phyloP scores from a whole-genome alignment of 2,888 invertebrate genomes.

The Lithosia quadra region DNA sequence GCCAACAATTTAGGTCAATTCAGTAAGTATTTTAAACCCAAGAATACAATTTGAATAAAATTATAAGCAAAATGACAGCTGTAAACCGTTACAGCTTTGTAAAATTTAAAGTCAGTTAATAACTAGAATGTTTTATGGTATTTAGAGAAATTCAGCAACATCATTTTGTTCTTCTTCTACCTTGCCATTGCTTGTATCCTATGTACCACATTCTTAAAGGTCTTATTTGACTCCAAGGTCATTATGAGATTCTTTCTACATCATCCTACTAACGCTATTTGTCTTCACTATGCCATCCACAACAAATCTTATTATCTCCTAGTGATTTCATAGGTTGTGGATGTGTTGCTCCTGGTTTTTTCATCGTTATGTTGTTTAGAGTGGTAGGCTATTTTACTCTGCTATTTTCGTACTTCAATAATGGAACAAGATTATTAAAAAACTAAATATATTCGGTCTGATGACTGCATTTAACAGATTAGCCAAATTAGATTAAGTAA shows the following conservation, averaged over 20 bases:
- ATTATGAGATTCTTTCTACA: neutral
- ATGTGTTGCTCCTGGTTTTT: too few relatives aligned
- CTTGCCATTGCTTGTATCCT: neutral
- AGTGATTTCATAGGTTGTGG: neutral
- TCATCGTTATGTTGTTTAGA: neutral
- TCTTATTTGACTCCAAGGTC: neutral
- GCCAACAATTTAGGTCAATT: conserved; percentile 16
- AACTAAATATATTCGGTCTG: conserved; percentile 1
- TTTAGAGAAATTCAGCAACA: conserved; percentile 14
- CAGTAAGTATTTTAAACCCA: conserved; percentile 15
- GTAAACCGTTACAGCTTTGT: conserved; percentile 22
- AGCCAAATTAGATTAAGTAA: conserved; percentile 1
- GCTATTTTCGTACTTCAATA: neutral
- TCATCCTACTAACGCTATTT: too few relatives aligned
- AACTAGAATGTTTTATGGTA: conserved; percentile 24
- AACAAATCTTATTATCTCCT: neutral
- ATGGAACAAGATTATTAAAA: neutral
- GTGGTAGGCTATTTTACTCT: neutral
- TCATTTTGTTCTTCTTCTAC: too few relatives aligned
- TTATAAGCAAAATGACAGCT: conserved; percentile 36
- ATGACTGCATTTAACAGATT: conserved; percentile 4
- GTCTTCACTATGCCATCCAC: too few relatives aligned
- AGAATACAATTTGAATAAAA: conserved; percentile 19
- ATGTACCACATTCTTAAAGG: neutral
- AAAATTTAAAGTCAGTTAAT: conserved; percentile 25